phyloP scores from a whole-genome alignment of 2,113 vertebrate genomes.

The Corapipo altera region DNA sequence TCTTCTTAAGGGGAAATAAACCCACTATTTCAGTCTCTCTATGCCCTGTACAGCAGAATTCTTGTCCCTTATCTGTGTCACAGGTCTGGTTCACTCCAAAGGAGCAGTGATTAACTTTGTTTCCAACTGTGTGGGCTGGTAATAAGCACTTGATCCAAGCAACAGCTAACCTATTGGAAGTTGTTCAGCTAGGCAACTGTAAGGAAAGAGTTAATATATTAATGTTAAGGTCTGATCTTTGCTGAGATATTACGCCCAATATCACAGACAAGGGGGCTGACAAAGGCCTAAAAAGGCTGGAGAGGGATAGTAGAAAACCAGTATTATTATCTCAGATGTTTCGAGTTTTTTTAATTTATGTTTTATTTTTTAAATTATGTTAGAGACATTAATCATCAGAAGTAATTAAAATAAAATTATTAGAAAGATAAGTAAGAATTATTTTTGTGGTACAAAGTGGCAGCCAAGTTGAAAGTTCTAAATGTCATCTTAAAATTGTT shows the following conservation, averaged over 20 bases:
- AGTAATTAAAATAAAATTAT: background rate
- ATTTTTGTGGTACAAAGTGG: background rate
- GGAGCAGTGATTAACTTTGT: background rate
- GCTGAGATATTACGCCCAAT: background rate
- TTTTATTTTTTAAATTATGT: background rate
- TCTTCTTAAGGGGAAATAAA: background rate
- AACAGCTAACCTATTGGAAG: fast-evolving
- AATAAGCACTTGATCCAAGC: background rate
- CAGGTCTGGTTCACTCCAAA: background rate
- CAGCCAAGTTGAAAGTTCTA: background rate
- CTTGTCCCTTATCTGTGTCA: background rate
- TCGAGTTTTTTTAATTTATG: fast-evolving
- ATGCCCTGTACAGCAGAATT: background rate
- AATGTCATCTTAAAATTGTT: background rate
- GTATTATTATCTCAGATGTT: background rate
- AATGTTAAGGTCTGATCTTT: background rate
- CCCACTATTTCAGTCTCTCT: background rate
- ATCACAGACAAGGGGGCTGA: background rate
- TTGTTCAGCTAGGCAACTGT: background rate
- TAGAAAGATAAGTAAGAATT: background rate
- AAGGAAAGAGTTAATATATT: background rate
- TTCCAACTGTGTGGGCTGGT: background rate
- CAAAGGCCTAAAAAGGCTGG: background rate
- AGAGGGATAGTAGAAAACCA: background rate
- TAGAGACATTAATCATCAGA: background rate